These are phyloP conservation scores for Pachycephala philippinensis DNA, from an alignment of 2,113 vertebrate species.

Conservation along the genomic window DNA sequence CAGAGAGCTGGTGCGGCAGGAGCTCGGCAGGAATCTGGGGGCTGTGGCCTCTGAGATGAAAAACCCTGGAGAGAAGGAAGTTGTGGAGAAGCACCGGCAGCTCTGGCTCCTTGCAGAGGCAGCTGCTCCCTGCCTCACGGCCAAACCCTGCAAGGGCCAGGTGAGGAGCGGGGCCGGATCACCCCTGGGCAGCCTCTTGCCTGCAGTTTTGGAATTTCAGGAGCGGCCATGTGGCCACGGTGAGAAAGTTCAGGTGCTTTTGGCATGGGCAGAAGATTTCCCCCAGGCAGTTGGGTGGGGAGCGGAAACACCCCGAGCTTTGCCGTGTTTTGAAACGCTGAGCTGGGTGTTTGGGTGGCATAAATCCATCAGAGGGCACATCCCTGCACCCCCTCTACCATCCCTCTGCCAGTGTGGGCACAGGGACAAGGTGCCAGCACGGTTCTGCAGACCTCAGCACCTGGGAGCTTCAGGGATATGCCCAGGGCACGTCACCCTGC, in stretches of 20 bases:
- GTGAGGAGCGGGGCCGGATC: fast-evolving
- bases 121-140: not conserved
- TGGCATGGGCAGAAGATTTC: not conserved
- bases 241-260: not conserved
- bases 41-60: not conserved
- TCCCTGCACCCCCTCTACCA: not conserved
- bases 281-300: constrained; percentile 8
- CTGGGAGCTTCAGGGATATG: not conserved
- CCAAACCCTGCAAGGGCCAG: not conserved
- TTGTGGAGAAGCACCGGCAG: fast-evolving
- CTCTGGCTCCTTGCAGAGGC: not conserved
- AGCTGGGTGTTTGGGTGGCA: not conserved
- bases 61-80: not conserved
- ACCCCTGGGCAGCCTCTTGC: not conserved
- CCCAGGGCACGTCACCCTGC: not conserved
- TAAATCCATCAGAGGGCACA: not conserved
- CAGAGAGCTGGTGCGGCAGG: not conserved
- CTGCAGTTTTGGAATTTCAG: not conserved
- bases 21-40: not conserved
- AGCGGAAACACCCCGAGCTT: not conserved
- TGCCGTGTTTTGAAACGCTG: not conserved
- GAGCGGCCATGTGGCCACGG: fast-evolving
- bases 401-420: not conserved
- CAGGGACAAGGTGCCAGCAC: not conserved
- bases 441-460: not conserved